Percentiles rank a stretch among this genome's conserved stretches.
Evolutionary conservation across 2,888 invertebrate species (phyloP).

Genomic region (Spisula solida): DNA sequence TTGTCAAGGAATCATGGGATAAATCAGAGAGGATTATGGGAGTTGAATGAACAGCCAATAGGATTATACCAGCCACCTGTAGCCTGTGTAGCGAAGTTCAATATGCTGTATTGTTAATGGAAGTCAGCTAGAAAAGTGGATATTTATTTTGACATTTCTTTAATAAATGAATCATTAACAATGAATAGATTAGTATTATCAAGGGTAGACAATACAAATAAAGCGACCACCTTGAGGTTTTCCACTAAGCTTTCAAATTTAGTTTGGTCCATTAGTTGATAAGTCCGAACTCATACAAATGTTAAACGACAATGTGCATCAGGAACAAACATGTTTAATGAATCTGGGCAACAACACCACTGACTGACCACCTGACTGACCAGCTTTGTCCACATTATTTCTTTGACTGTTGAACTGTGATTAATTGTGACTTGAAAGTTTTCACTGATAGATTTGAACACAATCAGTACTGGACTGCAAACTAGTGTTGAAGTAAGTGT

Average conservation of each 20-base stretch:
- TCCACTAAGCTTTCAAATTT: background rate
- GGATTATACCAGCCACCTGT: slow-evolving; percentile 27
- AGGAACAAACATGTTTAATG: background rate
- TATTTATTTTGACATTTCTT: background rate
- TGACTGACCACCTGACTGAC: background rate
- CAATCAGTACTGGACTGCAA: background rate
- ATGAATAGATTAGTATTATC: background rate
- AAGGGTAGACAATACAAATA: background rate
- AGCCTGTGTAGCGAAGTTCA: background rate
- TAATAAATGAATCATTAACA: background rate
- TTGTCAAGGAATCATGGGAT: slow-evolving; percentile 26
- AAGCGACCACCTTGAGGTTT: background rate
- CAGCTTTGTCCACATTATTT: background rate
- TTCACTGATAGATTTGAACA: background rate
- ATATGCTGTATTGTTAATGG: slow-evolving; percentile 24
- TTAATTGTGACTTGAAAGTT: background rate
- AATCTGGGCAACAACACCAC: background rate
- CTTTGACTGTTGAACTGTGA: background rate
- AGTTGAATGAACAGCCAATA: slow-evolving; percentile 27
- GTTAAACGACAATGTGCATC: background rate
- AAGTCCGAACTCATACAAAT: too few relatives aligned
- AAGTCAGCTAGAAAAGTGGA: background rate
- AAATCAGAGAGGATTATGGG: slow-evolving; percentile 32
- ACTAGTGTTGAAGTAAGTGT: background rate
- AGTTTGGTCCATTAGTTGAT: background rate